phyloP scores from a whole-genome alignment of 2,888 invertebrate species.

The Patella ulyssiponensis region DNA sequence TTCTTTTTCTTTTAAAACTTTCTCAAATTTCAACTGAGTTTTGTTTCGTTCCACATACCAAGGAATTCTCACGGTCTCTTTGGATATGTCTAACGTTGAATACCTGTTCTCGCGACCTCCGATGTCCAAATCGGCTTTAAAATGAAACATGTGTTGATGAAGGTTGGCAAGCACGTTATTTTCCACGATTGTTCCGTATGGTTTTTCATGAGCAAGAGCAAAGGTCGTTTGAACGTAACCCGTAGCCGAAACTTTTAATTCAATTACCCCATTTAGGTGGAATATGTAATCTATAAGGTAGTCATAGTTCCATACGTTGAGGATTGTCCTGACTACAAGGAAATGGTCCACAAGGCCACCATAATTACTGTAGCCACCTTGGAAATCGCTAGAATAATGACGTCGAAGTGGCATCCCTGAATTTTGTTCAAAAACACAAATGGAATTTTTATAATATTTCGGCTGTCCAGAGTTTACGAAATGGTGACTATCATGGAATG shows the following conservation, averaged over 20 bases:
- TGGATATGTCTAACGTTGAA: slow-evolving; percentile 48
- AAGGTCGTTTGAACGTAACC: slow-evolving; percentile 62
- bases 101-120: slow-evolving; percentile 55
- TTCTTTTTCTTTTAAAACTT: slow-evolving; percentile 49
- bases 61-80: slow-evolving; percentile 42
- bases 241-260: slow-evolving; percentile 54
- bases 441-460: slow-evolving; percentile 42
- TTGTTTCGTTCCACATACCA: slow-evolving; percentile 39
- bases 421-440: slow-evolving; percentile 65
- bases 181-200: slow-evolving; percentile 53
- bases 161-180: slow-evolving; percentile 54
- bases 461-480: slow-evolving; percentile 49
- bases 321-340: slow-evolving; percentile 58
- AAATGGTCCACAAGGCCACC: slow-evolving; percentile 55
- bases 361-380: slow-evolving; percentile 35
- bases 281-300: slow-evolving; percentile 66
- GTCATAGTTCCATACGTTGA: slow-evolving; percentile 61
- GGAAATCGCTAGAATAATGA: slow-evolving; percentile 51
- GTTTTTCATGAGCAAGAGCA: slow-evolving; percentile 47
- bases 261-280: slow-evolving; percentile 62
- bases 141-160: slow-evolving; percentile 63
- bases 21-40: slow-evolving; percentile 44
- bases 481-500: slow-evolving; percentile 54
- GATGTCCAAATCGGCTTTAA: slow-evolving; percentile 65
- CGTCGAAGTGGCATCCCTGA: slow-evolving; percentile 58